Percentiles rank a stretch among this genome's conserved stretches.
phyloP scores from a whole-genome alignment of 2,113 vertebrate species.

The Alouatta palliata region DNA sequence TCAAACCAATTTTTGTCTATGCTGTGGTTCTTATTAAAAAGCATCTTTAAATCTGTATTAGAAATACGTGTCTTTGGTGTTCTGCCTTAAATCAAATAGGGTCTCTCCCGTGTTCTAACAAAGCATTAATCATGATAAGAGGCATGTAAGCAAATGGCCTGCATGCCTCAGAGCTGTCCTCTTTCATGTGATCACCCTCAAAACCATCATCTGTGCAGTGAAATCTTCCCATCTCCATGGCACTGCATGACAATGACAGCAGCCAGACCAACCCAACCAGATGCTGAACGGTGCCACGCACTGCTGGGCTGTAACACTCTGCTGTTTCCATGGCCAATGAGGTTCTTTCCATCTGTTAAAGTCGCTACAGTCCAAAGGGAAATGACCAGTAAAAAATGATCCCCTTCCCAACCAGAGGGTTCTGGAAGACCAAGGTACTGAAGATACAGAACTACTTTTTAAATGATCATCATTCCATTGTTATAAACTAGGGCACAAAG shows the following conservation, averaged over 20 bases:
- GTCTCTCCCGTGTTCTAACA: slow-evolving; percentile 68
- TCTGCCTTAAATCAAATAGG: slow-evolving; percentile 81
- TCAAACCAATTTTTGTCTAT: neutral
- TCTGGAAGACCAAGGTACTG: slow-evolving; percentile 89
- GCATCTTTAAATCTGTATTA: neutral
- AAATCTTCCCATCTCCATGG: slow-evolving; percentile 32
- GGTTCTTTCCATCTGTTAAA: slow-evolving; percentile 72
- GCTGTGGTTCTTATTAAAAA: slow-evolving; percentile 15
- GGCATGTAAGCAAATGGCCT: slow-evolving; percentile 1
- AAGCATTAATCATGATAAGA: slow-evolving; percentile 58
- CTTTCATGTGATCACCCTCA: neutral
- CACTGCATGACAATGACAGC: neutral
- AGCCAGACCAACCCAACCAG: neutral
- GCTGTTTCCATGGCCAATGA: slow-evolving; percentile 81
- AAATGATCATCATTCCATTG: slow-evolving; percentile 66
- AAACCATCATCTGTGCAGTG: neutral
- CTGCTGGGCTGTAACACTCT: slow-evolving; percentile 65
- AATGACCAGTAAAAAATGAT: slow-evolving; percentile 79
- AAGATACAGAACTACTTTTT: slow-evolving; percentile 90
- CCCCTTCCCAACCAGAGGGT: slow-evolving; percentile 83
- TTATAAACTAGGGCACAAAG: slow-evolving; percentile 79
- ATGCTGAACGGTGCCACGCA: neutral
- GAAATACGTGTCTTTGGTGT: slow-evolving; percentile 55
- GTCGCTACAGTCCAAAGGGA: slow-evolving; percentile 77
- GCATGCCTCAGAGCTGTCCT: neutral